phyloP scores from a whole-genome alignment of 2,113 vertebrate genomes.

The Desmodus rotundus region DNA sequence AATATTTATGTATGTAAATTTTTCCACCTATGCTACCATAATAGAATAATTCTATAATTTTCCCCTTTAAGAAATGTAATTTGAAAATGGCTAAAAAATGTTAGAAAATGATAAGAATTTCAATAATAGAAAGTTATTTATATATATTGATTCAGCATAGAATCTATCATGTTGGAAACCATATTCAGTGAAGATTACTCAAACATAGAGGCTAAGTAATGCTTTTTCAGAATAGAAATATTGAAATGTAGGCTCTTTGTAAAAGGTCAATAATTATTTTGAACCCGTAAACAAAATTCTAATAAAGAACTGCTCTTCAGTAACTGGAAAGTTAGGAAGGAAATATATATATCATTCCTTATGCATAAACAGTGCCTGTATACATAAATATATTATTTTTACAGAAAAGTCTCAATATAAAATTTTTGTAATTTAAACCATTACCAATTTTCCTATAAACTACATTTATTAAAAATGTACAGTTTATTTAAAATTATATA shows the following conservation, averaged over 20 bases:
- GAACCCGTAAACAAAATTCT: constrained; percentile 24
- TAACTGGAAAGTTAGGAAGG: neutral
- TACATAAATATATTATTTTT: neutral
- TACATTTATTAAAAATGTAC: neutral
- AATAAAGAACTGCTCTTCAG: neutral
- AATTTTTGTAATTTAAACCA: neutral
- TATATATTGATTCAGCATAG: neutral
- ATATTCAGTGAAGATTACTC: constrained; percentile 17
- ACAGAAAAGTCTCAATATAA: neutral
- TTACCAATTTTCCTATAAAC: constrained; percentile 3
- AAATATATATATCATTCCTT: neutral
- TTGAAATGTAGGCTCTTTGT: neutral
- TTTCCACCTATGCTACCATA: neutral
- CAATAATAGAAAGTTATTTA: neutral
- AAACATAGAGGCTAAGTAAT: neutral
- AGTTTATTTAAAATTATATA: neutral
- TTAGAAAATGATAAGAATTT: neutral
- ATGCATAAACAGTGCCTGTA: neutral
- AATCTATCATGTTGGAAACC: neutral
- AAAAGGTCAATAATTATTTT: constrained; percentile 35
- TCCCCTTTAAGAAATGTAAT: neutral
- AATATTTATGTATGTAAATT: neutral
- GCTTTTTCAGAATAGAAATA: constrained; percentile 24
- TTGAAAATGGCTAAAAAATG: neutral
- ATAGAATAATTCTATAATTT: constrained; percentile 2